These are phyloP conservation scores for Neopipo cinnamomea DNA, from an alignment of 2,113 vertebrate species.

Conservation along the genomic window DNA sequence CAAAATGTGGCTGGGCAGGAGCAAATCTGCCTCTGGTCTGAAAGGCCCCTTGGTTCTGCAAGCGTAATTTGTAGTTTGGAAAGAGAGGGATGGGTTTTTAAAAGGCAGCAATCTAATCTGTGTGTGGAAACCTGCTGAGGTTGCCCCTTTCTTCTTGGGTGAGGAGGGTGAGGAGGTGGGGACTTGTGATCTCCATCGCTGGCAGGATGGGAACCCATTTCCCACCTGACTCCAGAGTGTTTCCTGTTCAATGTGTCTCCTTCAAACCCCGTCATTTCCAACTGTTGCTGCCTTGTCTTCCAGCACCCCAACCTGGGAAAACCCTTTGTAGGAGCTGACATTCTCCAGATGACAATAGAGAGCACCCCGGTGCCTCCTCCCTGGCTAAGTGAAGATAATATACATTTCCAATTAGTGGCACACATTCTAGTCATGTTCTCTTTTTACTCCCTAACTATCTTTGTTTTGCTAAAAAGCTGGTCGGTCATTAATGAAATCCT, in stretches of 20 bases:
- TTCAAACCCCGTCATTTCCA: background rate
- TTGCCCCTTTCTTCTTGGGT: background rate
- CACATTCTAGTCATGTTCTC: slow-evolving; percentile 79
- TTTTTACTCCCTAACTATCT: slow-evolving; percentile 78
- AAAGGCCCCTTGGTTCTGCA: background rate
- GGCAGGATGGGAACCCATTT: background rate
- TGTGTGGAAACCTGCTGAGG: background rate
- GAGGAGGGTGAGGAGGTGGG: background rate
- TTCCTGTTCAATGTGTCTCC: background rate
- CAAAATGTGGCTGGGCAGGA: background rate
- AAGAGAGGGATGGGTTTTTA: background rate
- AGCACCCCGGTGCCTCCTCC: background rate
- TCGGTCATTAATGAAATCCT: slow-evolving; percentile 79
- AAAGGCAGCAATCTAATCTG: background rate
- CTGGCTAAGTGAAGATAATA: slow-evolving; percentile 71
- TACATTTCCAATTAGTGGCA: slow-evolving; percentile 79
- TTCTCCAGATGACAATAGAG: slow-evolving; percentile 38
- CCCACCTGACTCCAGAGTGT: background rate
- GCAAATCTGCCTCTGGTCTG: background rate
- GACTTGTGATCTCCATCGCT: background rate
- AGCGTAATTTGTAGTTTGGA: background rate
- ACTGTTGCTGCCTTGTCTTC: background rate
- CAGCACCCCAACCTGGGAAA: slow-evolving; percentile 9
- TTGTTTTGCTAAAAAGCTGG: slow-evolving; percentile 77
- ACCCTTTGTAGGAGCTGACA: background rate